Base-by-base conservation (phyloP, 2,797 vertebrate genomes). In the Crenichthys baileyi region DNA sequence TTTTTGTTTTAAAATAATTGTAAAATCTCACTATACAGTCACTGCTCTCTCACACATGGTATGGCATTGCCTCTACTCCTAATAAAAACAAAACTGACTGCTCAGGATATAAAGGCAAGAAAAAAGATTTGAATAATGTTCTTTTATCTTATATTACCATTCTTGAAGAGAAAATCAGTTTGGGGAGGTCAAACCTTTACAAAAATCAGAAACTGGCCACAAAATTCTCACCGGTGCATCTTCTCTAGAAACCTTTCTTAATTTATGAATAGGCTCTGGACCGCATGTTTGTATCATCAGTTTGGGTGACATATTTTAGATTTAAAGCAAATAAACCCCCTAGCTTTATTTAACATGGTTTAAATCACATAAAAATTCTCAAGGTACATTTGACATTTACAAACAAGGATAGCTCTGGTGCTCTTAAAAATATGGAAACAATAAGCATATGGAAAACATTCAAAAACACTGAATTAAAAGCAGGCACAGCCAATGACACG, bases 271-370 rank as follows among this genome's bases (percentile, higher is more conserved):
- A 86, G 85, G 79, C 89, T 82, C 88, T 72, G 83, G 86, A 90
- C 83, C 79, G 84, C 82, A 70, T 65, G 83, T 85, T 73, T 70
- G 86, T 84, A 85, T 91, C 89, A 88, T 82, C 88, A 83, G 84
- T 89, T 89, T 83, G 82, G 79, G 87, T 87, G 88, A 92, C 91
- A 90, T 92, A 87, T 92, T 92, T 90, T 84, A 91, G 88, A 87
- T 48, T 70, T 70, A 70, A 83, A 86, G 87, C 88, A 93, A 93
- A 93, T 93, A 86, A 91, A 90, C 93, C 90, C 74, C 79, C 65
- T 63, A 56, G 86, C 81, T 87, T 86, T 78, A 89, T 90, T 89
- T 87, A 84, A 90, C 88, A 87, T 72, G 77, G 79, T 88, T 89
- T 89, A 90, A 94, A 95, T 90, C 87, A 91, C 79, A 78, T 79